These are phyloP conservation scores for Tuberolachnus salignus DNA, from an alignment of 2,888 invertebrate genomes.

Conservation along the genomic window DNA sequence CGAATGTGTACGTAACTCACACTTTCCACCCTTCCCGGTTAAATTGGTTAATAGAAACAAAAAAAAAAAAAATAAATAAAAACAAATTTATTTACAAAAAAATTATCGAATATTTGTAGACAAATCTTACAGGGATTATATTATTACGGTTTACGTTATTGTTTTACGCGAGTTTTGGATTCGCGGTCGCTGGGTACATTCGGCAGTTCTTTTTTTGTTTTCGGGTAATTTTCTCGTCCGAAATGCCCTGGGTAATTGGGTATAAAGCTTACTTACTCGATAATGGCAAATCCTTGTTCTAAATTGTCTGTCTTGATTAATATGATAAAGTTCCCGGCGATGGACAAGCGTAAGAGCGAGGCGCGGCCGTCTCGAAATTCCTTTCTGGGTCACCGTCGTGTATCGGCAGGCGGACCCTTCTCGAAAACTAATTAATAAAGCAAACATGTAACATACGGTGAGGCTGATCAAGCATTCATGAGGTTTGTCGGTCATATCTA, in stretches of 20 bases:
- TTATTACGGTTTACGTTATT: not conserved
- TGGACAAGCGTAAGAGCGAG: conserved; percentile 40
- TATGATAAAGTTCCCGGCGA: conserved; percentile 40
- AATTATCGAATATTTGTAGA: not conserved
- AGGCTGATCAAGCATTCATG: conserved; percentile 52
- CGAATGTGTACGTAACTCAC: too few relatives aligned
- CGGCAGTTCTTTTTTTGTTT: not conserved
- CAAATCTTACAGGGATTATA: not conserved
- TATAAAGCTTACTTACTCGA: conserved; percentile 8
- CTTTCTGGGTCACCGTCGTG: conserved; percentile 35
- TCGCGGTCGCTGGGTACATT: too few relatives aligned
- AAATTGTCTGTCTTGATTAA: conserved; percentile 38
- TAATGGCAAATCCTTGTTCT: conserved; percentile 46
- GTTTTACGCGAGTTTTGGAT: not conserved
- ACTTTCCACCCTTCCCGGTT: too few relatives aligned
- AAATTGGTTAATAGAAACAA: too few relatives aligned
- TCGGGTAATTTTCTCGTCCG: conserved; percentile 15
- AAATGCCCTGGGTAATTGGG: conserved; percentile 8
- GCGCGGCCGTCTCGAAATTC: conserved; percentile 17
- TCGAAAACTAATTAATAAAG: conserved; percentile 52
- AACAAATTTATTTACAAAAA: too few relatives aligned
- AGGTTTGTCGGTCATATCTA: conserved; percentile 54
- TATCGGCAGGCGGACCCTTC: conserved; percentile 39
- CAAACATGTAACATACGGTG: conserved; percentile 47
- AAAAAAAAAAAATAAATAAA: too few relatives aligned